Conservation (phyloP, 2,113 vertebrate genomes). For the Lampris megalopsis region DNA sequence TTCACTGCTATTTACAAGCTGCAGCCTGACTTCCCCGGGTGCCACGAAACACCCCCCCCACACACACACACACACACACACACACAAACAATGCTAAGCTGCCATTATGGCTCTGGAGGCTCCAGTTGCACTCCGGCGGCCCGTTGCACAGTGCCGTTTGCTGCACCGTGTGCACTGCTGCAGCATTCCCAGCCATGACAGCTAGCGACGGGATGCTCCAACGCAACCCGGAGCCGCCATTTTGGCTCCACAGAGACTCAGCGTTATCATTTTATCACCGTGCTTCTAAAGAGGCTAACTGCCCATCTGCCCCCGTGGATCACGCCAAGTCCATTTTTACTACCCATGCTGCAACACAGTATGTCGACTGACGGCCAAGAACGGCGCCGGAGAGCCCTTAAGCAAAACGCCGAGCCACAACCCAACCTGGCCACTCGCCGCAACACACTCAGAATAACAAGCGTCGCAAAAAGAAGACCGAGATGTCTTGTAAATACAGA, state of each 20-base stretch:
- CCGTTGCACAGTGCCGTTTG: slow-evolving; percentile 5
- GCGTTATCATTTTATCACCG: not conserved
- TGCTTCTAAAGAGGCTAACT: too few relatives aligned
- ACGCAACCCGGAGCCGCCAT: slow-evolving; percentile 8
- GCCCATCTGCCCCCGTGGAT: too few relatives aligned
- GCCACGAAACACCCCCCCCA: slow-evolving; percentile 39
- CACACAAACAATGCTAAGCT: not conserved
- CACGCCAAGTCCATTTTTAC: too few relatives aligned
- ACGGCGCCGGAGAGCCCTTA: not conserved
- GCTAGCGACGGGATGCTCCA: slow-evolving; percentile 1
- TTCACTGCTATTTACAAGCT: slow-evolving; percentile 73
- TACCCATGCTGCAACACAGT: not conserved
- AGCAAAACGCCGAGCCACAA: not conserved
- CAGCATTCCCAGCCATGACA: slow-evolving; percentile 3
- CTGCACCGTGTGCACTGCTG: not conserved
- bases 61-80: slow-evolving; percentile 34
- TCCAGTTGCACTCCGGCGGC: slow-evolving; percentile 29
- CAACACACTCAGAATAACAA: too few relatives aligned
- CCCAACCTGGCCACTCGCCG: too few relatives aligned
- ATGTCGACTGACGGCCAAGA: not conserved
- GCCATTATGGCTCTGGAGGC: slow-evolving; percentile 45
- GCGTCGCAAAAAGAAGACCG: too few relatives aligned
- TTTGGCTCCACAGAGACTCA: not conserved
- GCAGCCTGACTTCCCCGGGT: slow-evolving; percentile 60
- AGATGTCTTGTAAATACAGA: too few relatives aligned